Conservation (phyloP, 2,888 invertebrate species). For the Nomada goodeniana region DNA sequence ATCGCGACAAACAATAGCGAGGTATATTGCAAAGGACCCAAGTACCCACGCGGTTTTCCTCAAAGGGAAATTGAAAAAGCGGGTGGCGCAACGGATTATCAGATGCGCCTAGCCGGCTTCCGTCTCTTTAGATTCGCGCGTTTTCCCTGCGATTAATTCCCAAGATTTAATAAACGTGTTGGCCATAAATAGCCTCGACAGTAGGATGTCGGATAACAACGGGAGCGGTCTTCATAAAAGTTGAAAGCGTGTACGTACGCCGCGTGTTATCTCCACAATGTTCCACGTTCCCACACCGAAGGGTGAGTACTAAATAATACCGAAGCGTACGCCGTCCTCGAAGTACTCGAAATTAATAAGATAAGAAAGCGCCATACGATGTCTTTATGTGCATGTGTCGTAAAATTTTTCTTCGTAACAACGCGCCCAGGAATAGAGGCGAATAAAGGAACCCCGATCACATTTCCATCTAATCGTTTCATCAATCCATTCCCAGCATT, state of each 20-base stretch:
- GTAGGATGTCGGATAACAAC: slow-evolving; percentile 29
- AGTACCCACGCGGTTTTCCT: slow-evolving; percentile 49
- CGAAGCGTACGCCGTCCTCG: background rate
- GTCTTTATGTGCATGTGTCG: background rate
- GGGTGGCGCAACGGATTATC: slow-evolving; percentile 56
- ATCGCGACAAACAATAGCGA: slow-evolving; percentile 55
- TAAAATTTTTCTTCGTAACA: slow-evolving; percentile 47
- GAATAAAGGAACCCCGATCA: slow-evolving; percentile 20
- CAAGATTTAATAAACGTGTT: slow-evolving; percentile 43
- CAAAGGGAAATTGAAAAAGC: slow-evolving; percentile 41
- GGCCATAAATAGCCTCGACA: slow-evolving; percentile 9
- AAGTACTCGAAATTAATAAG: background rate
- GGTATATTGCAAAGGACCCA: slow-evolving; percentile 54
- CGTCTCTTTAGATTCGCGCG: slow-evolving; percentile 15
- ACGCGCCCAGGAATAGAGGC: slow-evolving; percentile 14
- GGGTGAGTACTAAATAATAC: background rate
- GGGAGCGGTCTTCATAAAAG: slow-evolving; percentile 6
- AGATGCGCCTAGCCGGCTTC: slow-evolving; percentile 34
- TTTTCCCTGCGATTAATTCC: slow-evolving; percentile 48
- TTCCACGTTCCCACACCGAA: background rate
- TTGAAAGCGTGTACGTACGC: background rate
- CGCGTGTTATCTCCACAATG: background rate
- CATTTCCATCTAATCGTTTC: slow-evolving; percentile 51
- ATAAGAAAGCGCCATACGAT: background rate
- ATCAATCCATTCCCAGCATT: slow-evolving; percentile 45